Evolutionary conservation across 2,113 vertebrate species (phyloP).

Genomic region (Mormyrus lacerda): DNA sequence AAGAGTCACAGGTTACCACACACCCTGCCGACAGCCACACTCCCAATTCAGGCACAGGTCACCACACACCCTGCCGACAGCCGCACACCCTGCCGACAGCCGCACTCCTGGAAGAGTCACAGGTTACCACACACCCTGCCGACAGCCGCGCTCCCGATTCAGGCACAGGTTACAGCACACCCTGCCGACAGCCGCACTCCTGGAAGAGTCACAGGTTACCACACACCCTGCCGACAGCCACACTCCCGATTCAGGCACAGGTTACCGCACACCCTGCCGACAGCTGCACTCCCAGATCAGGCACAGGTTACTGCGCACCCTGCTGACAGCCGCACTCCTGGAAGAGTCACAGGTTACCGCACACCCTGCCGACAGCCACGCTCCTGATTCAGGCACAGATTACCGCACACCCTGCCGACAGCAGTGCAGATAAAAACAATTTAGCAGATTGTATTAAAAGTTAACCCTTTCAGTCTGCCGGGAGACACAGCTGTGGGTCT

Average conservation of each 20-base stretch:
- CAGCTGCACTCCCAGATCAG: no score
- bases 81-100: no score
- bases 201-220: no score
- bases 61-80: not conserved
- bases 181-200: no score
- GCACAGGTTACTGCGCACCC: no score
- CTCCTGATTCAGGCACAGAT: not conserved
- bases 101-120: not conserved
- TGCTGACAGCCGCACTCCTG: not conserved
- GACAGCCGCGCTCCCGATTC: no score
- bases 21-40: not conserved
- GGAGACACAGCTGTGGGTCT: not conserved
- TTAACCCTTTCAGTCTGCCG: not conserved
- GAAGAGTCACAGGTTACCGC: not conserved
- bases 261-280: no score
- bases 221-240: no score
- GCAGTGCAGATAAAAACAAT: not conserved
- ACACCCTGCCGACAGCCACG: not conserved
- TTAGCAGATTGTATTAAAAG: not conserved
- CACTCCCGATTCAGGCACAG: no score
- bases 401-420: not conserved
- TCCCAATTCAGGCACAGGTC: not conserved
- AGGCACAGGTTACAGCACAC: no score
- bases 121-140: not conserved
- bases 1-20: not conserved